phyloP scores from a whole-genome alignment of 2,888 invertebrate genomes.

The Coenonympha arcania region DNA sequence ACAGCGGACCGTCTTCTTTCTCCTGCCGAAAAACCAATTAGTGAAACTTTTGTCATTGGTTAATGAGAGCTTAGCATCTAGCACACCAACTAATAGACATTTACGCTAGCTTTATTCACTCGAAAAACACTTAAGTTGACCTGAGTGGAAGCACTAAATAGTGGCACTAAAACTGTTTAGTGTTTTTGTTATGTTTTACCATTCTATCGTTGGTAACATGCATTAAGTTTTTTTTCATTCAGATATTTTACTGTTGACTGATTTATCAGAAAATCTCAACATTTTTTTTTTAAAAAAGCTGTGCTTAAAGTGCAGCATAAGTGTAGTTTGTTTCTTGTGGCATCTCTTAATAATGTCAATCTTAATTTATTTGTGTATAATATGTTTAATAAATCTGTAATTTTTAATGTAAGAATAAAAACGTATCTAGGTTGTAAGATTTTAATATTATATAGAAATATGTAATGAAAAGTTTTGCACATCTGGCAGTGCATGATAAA shows the following conservation, averaged over 20 bases:
- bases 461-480: constrained; percentile 1
- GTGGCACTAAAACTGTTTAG: neutral
- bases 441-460: constrained; percentile 1
- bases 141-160: too few relatives aligned
- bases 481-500: constrained; percentile 5
- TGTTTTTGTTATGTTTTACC: neutral
- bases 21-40: constrained; percentile 40
- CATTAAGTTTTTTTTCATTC: too few relatives aligned
- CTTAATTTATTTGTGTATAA: too few relatives aligned
- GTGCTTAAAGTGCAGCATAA: too few relatives aligned
- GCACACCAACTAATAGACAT: neutral
- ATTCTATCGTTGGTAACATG: neutral
- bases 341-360: too few relatives aligned
- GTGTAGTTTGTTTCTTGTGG: too few relatives aligned
- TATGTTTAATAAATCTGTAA: too few relatives aligned
- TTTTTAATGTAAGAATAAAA: too few relatives aligned
- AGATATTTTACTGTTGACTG: too few relatives aligned
- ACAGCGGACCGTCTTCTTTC: constrained; percentile 77
- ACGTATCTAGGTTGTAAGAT: neutral
- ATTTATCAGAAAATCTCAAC: too few relatives aligned
- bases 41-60: neutral
- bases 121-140: neutral
- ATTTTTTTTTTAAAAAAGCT: too few relatives aligned
- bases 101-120: neutral
- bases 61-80: neutral